Evolutionary conservation across 2,797 vertebrate genomes (phyloP).

Genomic region (Brachymystax lenok): DNA sequence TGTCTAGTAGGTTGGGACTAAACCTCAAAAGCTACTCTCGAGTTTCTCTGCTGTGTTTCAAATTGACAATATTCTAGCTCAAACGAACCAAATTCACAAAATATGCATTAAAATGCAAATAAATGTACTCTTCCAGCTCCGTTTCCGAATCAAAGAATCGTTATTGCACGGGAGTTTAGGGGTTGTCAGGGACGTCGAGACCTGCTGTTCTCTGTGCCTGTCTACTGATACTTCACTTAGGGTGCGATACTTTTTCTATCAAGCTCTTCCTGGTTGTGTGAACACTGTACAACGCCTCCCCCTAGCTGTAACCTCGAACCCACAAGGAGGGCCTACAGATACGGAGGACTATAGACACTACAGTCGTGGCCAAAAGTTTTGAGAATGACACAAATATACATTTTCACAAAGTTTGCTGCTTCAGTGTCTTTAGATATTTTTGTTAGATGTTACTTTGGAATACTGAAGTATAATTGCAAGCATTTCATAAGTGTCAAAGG

Average conservation of each 20-base stretch:
- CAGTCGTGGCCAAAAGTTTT: too few species aligned
- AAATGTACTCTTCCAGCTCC: background rate
- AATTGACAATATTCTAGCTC: slow-evolving; percentile 26
- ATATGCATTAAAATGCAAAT: background rate
- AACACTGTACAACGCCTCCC: slow-evolving; percentile 30
- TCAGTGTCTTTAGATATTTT: too few species aligned
- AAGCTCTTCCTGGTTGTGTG: slow-evolving; percentile 49
- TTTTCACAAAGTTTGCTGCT: too few species aligned
- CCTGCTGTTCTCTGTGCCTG: slow-evolving; percentile 36
- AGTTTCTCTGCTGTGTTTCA: background rate
- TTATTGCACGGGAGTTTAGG: slow-evolving; percentile 26
- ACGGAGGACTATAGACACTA: background rate
- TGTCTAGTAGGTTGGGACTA: slow-evolving; percentile 25
- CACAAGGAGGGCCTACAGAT: background rate
- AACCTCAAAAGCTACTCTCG: slow-evolving; percentile 24
- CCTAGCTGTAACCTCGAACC: slow-evolving; percentile 32
- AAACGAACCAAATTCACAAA: background rate
- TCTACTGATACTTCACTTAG: slow-evolving; percentile 34
- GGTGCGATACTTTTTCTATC: slow-evolving; percentile 30
- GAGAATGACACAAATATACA: too few species aligned
- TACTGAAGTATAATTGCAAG: too few species aligned
- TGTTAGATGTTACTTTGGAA: too few species aligned
- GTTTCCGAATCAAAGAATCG: background rate
- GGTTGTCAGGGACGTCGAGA: slow-evolving; percentile 46
- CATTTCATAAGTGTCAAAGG: too few species aligned